These are phyloP conservation scores for Esperia sulphurella DNA, from an alignment of 2,888 invertebrate genomes.

Conservation along the genomic window DNA sequence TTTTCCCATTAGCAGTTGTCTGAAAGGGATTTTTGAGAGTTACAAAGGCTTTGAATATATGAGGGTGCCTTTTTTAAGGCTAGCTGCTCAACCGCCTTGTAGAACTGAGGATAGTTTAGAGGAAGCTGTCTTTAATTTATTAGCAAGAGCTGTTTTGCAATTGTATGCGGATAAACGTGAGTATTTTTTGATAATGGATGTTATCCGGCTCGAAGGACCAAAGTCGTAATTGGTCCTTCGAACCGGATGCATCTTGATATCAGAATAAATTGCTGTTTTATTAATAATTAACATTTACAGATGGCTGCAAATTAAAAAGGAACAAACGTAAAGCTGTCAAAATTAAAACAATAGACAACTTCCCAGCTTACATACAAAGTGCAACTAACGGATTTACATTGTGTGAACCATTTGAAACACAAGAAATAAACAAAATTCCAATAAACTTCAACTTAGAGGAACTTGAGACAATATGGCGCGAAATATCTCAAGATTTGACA, in stretches of 20 bases:
- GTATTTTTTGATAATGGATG: conserved; percentile 24
- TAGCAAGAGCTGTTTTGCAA: conserved; percentile 82
- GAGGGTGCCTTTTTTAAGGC: conserved; percentile 82
- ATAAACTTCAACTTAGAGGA: conserved; percentile 36
- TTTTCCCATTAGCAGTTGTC: conserved; percentile 82
- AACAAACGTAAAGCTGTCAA: conserved; percentile 64
- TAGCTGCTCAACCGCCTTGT: conserved; percentile 84
- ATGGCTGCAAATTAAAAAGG: conserved; percentile 57
- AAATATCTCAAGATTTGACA: conserved; percentile 24
- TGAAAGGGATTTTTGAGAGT: conserved; percentile 54
- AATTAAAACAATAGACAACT: conserved; percentile 40
- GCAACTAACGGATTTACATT: conserved; percentile 43
- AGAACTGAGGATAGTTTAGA: conserved; percentile 71
- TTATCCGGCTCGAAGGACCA: conserved; percentile 1
- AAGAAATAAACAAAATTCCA: conserved; percentile 8
- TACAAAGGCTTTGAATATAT: conserved; percentile 64
- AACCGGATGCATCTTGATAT: background rate
- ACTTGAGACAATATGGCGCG: conserved; percentile 45
- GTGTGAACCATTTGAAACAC: conserved; percentile 5
- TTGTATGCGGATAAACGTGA: conserved; percentile 79
- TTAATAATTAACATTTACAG: conserved; percentile 48
- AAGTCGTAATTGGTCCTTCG: background rate
- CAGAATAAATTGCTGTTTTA: background rate
- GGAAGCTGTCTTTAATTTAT: conserved; percentile 71
- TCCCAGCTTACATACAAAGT: conserved; percentile 46